Percentiles rank a stretch among this genome's conserved stretches.
These are phyloP conservation scores for Macaca nemestrina DNA, from an alignment of 2,113 vertebrate species.

Conservation along the genomic window DNA sequence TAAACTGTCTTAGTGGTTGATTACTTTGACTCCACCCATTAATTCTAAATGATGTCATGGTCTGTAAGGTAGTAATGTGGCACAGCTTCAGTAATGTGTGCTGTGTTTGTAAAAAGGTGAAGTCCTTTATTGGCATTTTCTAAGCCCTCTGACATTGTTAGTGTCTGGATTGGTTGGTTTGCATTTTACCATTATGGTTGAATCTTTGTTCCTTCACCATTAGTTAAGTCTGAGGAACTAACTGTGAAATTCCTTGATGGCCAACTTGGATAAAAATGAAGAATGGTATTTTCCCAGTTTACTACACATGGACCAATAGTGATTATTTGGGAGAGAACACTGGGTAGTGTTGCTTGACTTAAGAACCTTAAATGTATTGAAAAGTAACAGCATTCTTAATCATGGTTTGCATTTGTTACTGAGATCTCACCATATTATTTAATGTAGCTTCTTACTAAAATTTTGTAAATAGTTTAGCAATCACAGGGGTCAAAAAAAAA, in stretches of 20 bases:
- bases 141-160: not conserved
- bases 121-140: slow-evolving; percentile 24
- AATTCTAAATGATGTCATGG: not conserved
- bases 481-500: not conserved
- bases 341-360: not conserved
- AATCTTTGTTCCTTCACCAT: not conserved
- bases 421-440: not conserved
- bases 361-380: not conserved
- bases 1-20: not conserved
- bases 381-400: not conserved
- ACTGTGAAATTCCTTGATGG: not conserved
- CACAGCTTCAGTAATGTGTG: not conserved
- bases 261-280: slow-evolving; percentile 47
- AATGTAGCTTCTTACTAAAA: not conserved
- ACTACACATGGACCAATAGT: not conserved
- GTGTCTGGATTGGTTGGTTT: not conserved
- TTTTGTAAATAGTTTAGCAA: not conserved
- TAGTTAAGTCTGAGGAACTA: slow-evolving; percentile 21
- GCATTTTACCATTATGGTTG: not conserved
- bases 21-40: not conserved
- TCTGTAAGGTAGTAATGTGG: not conserved
- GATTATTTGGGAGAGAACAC: not conserved
- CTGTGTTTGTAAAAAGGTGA: slow-evolving; percentile 18
- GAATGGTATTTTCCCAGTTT: not conserved
- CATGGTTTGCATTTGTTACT: not conserved